Evolutionary conservation across 2,888 invertebrate genomes (phyloP).

Genomic region (Amitus sp.): DNA sequence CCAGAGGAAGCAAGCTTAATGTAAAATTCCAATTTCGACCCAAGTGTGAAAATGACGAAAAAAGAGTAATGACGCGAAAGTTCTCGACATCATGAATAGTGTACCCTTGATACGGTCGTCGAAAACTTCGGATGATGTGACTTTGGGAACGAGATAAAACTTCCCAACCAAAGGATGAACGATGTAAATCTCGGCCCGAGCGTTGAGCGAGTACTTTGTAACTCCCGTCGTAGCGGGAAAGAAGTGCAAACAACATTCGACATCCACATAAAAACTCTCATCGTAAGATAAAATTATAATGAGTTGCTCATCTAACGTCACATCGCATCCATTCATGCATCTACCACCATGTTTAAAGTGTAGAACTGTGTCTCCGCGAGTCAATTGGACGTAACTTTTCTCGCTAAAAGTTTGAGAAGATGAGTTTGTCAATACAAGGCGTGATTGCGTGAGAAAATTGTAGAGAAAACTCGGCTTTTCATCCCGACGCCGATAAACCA

Average conservation of each 20-base stretch:
- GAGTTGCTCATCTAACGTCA: conserved; percentile 48
- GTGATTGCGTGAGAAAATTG: neutral
- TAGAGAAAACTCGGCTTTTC: neutral
- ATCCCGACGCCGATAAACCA: too few relatives aligned
- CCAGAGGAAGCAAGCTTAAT: too few relatives aligned
- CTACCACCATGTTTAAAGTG: conserved; percentile 44
- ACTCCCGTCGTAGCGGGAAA: conserved; percentile 45
- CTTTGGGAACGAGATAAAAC: too few relatives aligned
- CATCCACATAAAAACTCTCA: conserved; percentile 66
- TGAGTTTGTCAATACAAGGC: neutral
- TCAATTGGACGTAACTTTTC: neutral
- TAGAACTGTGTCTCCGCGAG: conserved; percentile 4
- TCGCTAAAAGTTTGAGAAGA: neutral
- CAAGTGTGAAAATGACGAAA: too few relatives aligned
- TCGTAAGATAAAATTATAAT: conserved; percentile 62
- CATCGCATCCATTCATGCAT: conserved; percentile 62
- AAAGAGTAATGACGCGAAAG: too few relatives aligned
- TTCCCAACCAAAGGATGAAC: too few relatives aligned
- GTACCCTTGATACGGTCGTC: too few relatives aligned
- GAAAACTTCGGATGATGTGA: too few relatives aligned
- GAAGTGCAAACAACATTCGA: conserved; percentile 63
- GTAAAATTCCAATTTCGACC: too few relatives aligned
- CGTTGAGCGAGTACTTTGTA: too few relatives aligned
- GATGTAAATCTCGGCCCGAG: too few relatives aligned
- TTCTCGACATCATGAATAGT: too few relatives aligned